These are phyloP conservation scores for Craseonycteris thonglongyai DNA, from an alignment of 2,113 vertebrate genomes.

Conservation along the genomic window DNA sequence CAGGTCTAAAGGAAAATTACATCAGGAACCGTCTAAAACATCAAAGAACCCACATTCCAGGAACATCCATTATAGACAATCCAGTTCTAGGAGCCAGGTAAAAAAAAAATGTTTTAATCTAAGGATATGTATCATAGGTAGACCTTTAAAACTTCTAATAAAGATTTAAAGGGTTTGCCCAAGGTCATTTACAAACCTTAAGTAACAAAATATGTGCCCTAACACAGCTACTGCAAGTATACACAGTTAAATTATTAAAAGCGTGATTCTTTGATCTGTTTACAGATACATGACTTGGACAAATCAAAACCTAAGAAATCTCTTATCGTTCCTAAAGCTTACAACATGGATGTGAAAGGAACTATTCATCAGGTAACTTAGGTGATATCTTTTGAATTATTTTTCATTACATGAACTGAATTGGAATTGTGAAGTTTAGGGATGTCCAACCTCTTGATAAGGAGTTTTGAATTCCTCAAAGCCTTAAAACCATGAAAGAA, in stretches of 20 bases:
- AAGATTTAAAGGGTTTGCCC: background rate
- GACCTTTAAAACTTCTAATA: background rate
- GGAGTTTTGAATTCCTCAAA: background rate
- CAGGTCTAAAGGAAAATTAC: background rate
- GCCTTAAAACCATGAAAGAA: background rate
- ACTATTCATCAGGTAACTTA: slow-evolving; percentile 77
- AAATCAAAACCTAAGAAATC: slow-evolving; percentile 75
- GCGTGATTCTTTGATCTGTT: slow-evolving; percentile 30
- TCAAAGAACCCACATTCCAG: background rate
- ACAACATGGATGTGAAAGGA: slow-evolving; percentile 71
- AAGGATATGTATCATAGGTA: background rate
- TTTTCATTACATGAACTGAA: background rate
- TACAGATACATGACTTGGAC: slow-evolving; percentile 75
- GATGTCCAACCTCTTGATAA: background rate
- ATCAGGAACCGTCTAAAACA: background rate
- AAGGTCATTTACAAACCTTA: background rate
- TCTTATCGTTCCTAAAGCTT: slow-evolving; percentile 56
- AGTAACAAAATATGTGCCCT: background rate
- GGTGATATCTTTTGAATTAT: background rate
- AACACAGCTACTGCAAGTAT: background rate
- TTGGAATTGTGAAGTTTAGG: background rate
- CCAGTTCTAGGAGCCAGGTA: slow-evolving; percentile 69
- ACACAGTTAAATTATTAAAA: background rate
- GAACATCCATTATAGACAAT: background rate
- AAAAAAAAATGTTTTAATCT: background rate